Evolutionary conservation across 2,797 vertebrate species (phyloP).

Genomic region (Agapornis canus): DNA sequence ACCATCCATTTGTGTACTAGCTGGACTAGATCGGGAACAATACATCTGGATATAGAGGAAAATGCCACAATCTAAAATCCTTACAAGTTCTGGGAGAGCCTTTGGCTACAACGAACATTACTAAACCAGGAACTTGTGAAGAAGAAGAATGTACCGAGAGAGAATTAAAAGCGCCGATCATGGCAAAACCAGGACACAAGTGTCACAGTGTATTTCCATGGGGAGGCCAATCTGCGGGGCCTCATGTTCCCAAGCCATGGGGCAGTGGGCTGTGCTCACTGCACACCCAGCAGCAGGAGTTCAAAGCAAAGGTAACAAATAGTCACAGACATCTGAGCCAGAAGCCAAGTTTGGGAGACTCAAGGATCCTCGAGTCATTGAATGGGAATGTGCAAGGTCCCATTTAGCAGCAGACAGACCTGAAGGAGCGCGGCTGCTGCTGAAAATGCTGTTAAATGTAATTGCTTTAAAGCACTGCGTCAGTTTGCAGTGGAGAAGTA

Average conservation of each 20-base stretch:
- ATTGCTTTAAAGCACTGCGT: not conserved
- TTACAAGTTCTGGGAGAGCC: constrained; percentile 9
- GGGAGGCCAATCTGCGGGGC: not conserved
- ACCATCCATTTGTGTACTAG: constrained; percentile 18
- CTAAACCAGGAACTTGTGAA: constrained; percentile 51
- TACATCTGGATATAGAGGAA: constrained; percentile 6
- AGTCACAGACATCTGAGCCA: not conserved
- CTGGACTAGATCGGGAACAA: not conserved
- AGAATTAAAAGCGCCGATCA: constrained; percentile 50
- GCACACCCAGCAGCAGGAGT: not conserved
- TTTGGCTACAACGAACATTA: constrained; percentile 33
- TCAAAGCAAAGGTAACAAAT: not conserved
- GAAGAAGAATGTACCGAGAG: constrained; percentile 10
- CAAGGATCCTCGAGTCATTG: not conserved
- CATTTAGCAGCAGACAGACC: not conserved
- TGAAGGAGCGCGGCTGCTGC: not conserved
- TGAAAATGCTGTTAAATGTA: not conserved
- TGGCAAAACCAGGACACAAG: constrained; percentile 64
- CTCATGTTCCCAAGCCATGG: not conserved
- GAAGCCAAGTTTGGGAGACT: not conserved
- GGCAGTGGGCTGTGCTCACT: not conserved
- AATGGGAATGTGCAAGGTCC: not conserved
- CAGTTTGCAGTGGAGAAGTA: not conserved
- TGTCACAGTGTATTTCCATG: constrained; percentile 64
- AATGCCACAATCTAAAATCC: constrained; percentile 6